Conservation (phyloP, 2,888 invertebrate species). For the Drosophila conformis region DNA sequence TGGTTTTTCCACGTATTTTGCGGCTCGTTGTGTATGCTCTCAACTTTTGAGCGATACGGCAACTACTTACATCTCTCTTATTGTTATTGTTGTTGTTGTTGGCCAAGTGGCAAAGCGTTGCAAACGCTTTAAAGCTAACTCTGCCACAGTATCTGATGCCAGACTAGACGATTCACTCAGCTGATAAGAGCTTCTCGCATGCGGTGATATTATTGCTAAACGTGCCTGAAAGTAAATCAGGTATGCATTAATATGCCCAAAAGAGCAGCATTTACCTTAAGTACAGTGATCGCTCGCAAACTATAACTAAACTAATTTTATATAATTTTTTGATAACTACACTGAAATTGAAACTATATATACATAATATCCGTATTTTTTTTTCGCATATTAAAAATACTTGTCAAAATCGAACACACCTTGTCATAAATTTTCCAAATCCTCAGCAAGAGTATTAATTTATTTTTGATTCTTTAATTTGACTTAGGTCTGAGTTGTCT, state of each 20-base stretch:
- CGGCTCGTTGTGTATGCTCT: slow-evolving; percentile 33
- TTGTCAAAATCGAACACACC: background rate
- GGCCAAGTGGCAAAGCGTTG: slow-evolving; percentile 50
- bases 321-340: background rate
- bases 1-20: slow-evolving; percentile 54
- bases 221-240: slow-evolving; percentile 10
- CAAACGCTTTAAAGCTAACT: slow-evolving; percentile 24
- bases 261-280: background rate
- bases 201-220: slow-evolving; percentile 20
- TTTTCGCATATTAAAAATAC: background rate
- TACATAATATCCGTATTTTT: background rate
- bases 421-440: background rate
- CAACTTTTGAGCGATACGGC: slow-evolving; percentile 38
- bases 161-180: slow-evolving; percentile 35
- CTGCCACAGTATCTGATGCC: slow-evolving; percentile 30
- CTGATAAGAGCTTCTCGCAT: slow-evolving; percentile 39
- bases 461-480: background rate
- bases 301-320: no score
- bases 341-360: background rate
- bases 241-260: slow-evolving; percentile 1
- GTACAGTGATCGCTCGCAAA: slow-evolving; percentile 4
- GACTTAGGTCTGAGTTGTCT: slow-evolving; percentile 17
- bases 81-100: slow-evolving; percentile 24
- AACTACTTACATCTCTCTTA: slow-evolving; percentile 19
- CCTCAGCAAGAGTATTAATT: background rate